phyloP scores from a whole-genome alignment of 2,797 vertebrate genomes.

The Columba guinea region DNA sequence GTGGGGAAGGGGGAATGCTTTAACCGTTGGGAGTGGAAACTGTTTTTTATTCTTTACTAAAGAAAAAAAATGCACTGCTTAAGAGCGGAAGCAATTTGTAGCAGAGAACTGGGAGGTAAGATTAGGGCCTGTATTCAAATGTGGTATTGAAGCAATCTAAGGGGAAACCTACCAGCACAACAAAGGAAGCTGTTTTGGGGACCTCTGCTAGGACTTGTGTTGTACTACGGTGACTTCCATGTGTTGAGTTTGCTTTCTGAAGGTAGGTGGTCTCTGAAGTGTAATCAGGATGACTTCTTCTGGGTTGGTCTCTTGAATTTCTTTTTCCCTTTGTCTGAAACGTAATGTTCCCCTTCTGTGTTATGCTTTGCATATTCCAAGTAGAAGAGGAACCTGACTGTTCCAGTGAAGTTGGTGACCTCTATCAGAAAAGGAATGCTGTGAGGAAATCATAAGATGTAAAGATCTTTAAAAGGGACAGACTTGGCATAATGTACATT shows the following conservation, averaged over 20 bases:
- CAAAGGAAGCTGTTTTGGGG: background rate
- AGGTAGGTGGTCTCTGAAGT: background rate
- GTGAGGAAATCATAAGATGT: background rate
- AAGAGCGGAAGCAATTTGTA: background rate
- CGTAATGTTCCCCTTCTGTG: background rate
- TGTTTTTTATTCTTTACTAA: background rate
- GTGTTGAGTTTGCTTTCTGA: background rate
- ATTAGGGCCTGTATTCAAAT: background rate
- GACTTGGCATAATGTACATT: background rate
- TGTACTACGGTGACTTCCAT: background rate
- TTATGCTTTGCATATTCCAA: background rate
- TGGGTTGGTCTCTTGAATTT: background rate
- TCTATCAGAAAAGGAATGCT: background rate
- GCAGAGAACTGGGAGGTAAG: background rate
- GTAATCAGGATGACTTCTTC: background rate
- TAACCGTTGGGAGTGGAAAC: background rate
- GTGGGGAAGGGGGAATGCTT: background rate
- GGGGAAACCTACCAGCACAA: background rate
- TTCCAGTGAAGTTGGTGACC: background rate
- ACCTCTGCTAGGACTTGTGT: background rate
- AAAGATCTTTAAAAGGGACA: background rate
- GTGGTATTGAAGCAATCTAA: background rate
- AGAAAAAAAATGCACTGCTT: accelerated
- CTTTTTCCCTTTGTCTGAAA: background rate
- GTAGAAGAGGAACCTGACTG: background rate